Conservation (phyloP, 1,140 invertebrate species). For the Zaprionus vittiger region DNA sequence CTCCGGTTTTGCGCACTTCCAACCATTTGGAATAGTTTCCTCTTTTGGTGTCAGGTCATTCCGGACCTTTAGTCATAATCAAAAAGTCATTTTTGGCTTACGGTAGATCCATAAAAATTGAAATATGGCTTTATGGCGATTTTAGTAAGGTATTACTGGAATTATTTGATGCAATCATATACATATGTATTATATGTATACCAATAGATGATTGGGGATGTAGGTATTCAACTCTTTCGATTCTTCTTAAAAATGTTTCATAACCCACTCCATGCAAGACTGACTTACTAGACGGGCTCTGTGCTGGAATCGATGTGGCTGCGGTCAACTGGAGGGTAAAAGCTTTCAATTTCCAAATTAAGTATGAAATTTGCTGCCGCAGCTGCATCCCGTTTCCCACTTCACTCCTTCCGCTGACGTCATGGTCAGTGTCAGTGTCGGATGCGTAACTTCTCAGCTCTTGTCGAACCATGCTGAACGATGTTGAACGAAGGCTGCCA, state of each 20-base stretch:
- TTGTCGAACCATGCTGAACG: slow-evolving; percentile 35
- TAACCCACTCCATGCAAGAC: background rate
- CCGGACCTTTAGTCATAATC: slow-evolving; percentile 9
- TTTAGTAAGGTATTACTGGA: background rate
- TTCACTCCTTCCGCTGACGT: background rate
- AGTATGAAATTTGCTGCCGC: slow-evolving; percentile 4
- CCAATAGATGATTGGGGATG: background rate
- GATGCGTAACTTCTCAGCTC: slow-evolving; percentile 6
- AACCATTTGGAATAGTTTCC: background rate
- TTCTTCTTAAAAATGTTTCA: background rate
- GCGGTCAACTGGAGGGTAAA: slow-evolving; percentile 9
- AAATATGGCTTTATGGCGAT: background rate
- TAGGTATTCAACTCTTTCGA: background rate
- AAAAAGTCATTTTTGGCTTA: slow-evolving; percentile 6
- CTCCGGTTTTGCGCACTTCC: background rate
- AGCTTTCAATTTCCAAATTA: slow-evolving; percentile 39
- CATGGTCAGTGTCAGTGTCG: slow-evolving; percentile 6
- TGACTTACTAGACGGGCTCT: slow-evolving; percentile 15
- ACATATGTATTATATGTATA: background rate
- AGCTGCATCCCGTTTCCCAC: background rate
- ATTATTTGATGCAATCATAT: background rate
- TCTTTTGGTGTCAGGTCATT: slow-evolving; percentile 2
- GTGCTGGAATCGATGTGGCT: slow-evolving; percentile 16
- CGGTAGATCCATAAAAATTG: background rate
- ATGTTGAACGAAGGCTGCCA: slow-evolving; percentile 64